Conservation (phyloP, 2,113 vertebrate genomes). For the Cochlearius cochlearius region DNA sequence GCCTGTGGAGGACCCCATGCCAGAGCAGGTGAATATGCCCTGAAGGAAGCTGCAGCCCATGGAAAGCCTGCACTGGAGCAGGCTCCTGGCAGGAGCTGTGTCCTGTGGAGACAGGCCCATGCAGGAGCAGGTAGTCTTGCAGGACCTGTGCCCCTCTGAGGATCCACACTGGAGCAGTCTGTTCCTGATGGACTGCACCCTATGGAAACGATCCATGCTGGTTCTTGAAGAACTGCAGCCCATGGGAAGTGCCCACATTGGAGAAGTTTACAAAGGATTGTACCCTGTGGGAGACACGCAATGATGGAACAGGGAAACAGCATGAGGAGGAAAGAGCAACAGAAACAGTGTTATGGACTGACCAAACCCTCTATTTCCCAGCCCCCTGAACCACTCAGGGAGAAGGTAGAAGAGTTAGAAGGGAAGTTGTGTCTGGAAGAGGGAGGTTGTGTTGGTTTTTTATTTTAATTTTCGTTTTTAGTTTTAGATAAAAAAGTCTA, state of each 20-base stretch:
- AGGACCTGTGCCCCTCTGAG: neutral
- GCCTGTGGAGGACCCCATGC: accelerated
- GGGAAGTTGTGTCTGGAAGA: neutral
- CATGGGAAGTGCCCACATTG: accelerated
- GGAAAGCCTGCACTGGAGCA: neutral
- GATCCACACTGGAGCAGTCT: neutral
- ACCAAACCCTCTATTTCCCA: neutral
- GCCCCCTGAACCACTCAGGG: accelerated
- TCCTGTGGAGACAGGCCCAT: neutral
- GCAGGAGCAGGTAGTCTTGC: neutral
- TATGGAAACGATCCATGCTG: neutral
- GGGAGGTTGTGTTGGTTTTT: neutral
- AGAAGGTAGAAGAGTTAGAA: neutral
- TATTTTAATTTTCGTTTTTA: neutral
- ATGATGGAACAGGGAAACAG: neutral
- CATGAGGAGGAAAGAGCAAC: neutral
- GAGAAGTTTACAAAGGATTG: neutral
- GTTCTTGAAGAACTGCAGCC: neutral
- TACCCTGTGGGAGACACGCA: accelerated
- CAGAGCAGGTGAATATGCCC: no score
- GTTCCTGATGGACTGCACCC: neutral
- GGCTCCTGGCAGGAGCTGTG: neutral
- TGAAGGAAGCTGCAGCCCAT: neutral
- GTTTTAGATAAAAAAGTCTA: neutral
- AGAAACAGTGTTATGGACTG: neutral